Percentiles rank a stretch among this genome's conserved stretches.
Evolutionary conservation across 2,797 vertebrate species (phyloP).

Genomic region (Rousettus madagascariensis): DNA sequence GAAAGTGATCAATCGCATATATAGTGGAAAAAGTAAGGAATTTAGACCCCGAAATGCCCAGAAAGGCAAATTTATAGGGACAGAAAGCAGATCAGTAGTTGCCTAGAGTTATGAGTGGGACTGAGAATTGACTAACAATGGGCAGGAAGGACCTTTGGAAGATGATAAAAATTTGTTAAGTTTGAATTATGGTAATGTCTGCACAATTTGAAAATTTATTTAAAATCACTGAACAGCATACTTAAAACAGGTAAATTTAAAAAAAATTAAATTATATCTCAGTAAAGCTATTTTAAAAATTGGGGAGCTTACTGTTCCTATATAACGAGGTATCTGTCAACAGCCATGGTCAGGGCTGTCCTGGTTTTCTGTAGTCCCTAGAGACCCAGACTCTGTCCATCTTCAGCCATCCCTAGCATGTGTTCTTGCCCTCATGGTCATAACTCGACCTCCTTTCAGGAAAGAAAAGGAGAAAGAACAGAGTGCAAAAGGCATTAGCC

Average conservation of each 20-base stretch:
- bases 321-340: not conserved
- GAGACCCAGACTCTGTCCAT: not conserved
- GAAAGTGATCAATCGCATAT: not conserved
- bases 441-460: not conserved
- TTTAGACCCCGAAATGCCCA: not conserved
- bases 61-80: not conserved
- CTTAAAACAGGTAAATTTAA: not conserved
- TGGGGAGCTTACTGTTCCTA: not conserved
- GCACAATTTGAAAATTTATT: not conserved
- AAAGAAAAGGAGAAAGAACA: not conserved
- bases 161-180: not conserved
- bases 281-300: not conserved
- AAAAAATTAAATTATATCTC: not conserved
- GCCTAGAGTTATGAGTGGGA: not conserved
- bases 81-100: not conserved
- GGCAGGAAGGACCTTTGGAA: not conserved
- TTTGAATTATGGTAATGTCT: not conserved
- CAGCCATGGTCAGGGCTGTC: not conserved
- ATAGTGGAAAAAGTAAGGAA: not conserved
- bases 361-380: not conserved
- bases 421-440: not conserved
- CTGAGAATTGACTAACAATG: not conserved
- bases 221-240: not conserved
- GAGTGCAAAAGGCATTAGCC: not conserved
- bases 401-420: not conserved